Evolutionary conservation across 2,888 invertebrate genomes (phyloP).

Genomic region (Seladonia tumulorum): DNA sequence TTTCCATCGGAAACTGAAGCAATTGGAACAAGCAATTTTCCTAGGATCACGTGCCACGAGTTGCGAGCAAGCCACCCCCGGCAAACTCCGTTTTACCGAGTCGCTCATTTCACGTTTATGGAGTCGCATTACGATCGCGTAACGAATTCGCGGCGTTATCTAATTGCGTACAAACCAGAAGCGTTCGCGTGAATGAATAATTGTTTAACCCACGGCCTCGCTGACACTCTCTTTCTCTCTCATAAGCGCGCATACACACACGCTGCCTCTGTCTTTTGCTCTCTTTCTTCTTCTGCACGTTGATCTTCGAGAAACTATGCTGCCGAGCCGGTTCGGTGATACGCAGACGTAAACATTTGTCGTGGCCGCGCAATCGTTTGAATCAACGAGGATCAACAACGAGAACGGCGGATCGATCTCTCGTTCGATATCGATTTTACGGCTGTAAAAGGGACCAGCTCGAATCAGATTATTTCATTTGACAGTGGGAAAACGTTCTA

Average conservation of each 20-base stretch:
- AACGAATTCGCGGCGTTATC: conserved; percentile 16
- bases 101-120: not conserved
- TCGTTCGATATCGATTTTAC: not conserved
- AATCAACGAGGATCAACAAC: not conserved
- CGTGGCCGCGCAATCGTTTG: not conserved
- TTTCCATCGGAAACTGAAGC: not conserved
- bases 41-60: not conserved
- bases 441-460: not conserved
- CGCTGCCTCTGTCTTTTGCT: not conserved
- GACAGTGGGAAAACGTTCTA: not conserved
- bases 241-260: too few relatives aligned
- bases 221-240: not conserved
- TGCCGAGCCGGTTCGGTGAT: not conserved
- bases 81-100: not conserved
- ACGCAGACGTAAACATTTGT: not conserved
- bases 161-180: not conserved
- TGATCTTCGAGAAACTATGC: not conserved
- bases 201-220: conserved; percentile 22
- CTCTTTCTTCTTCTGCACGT: not conserved
- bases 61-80: not conserved
- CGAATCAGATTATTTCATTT: not conserved
- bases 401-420: not conserved
- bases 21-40: not conserved
- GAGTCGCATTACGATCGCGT: conserved; percentile 16
- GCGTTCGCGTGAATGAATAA: conserved; percentile 4